These are phyloP conservation scores for Echeneis naucrates DNA, from an alignment of 2,797 vertebrate genomes.

Conservation along the genomic window DNA sequence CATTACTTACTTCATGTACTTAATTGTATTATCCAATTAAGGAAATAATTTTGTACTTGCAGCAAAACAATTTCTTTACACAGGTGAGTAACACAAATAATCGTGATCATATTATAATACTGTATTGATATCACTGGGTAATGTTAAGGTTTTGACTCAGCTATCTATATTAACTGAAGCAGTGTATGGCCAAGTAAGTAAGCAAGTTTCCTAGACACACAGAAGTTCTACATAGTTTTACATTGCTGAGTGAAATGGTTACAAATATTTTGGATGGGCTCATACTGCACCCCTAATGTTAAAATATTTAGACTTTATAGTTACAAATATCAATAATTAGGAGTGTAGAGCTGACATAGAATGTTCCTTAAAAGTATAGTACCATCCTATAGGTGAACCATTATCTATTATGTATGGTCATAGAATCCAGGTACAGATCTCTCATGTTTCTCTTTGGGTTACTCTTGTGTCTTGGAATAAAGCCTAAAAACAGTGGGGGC, in stretches of 20 bases:
- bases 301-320: neutral
- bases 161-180: neutral
- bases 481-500: constrained; percentile 58
- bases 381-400: constrained; percentile 6
- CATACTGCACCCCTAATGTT: constrained; percentile 2
- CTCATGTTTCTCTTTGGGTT: constrained; percentile 41
- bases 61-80: constrained; percentile 2
- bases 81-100: neutral
- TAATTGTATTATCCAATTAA: constrained; percentile 4
- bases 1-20: constrained; percentile 14
- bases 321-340: neutral
- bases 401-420: constrained; percentile 39
- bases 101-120: neutral
- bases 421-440: constrained; percentile 19
- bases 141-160: neutral
- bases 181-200: neutral
- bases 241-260: neutral
- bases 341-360: neutral
- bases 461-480: constrained; percentile 43
- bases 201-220: neutral
- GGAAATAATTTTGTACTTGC: neutral
- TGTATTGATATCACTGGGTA: neutral
- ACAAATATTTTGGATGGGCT: neutral
- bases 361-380: neutral
- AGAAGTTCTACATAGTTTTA: neutral